Evolutionary conservation across 2,113 vertebrate genomes (phyloP), one percentile per base, ranked within the genome.

Genomic region (Trinectes maculatus): DNA sequence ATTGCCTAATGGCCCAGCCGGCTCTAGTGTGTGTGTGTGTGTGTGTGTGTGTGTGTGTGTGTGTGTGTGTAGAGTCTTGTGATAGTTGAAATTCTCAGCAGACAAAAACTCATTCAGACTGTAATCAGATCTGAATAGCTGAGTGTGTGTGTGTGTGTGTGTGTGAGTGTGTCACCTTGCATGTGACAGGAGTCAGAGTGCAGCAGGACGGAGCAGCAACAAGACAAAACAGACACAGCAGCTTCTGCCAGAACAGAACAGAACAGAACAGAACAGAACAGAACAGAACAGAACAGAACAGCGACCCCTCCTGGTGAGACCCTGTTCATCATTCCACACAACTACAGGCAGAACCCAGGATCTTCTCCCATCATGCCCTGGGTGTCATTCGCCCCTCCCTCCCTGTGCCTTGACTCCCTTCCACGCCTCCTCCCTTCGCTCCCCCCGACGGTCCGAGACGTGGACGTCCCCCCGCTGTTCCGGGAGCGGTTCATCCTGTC

Each of bases 401-500:
- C 31, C 0, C 39, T 71, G 8, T 55, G 36, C 31, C 49, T 55
- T 3, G 4, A 31, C 26, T 3, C 67, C 34, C 40, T 44, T n/a
- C 39, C 51, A 28, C 37, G 91, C 25, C 86, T 91, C 1, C 91
- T 97, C 6, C 95, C 95, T 0, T 53, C 85, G 16, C 80, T 82
- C n/a, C 74, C 80, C 6, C 82, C 92, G 60, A 95, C 96, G 0
- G 91, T 97, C 8, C 88, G 61, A 0, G 94, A 94, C 44, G 81
- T 79, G 0, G 94, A 96, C 1, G 95, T 98, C 28, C 95, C 96
- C 0, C 91, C 91, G 66, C 91, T 96, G 53, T 95, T 96, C 83
- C 92, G 95, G 0, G 93, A 96, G 88, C 95, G 93, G 0, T 96
- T 95, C 84, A 95, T 98, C 89, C 91, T 83, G 47, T 52, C 90